Percentiles rank a stretch among this genome's conserved stretches.
Evolutionary conservation across 2,888 invertebrate species (phyloP).

Genomic region (Lamellibrachia columna): DNA sequence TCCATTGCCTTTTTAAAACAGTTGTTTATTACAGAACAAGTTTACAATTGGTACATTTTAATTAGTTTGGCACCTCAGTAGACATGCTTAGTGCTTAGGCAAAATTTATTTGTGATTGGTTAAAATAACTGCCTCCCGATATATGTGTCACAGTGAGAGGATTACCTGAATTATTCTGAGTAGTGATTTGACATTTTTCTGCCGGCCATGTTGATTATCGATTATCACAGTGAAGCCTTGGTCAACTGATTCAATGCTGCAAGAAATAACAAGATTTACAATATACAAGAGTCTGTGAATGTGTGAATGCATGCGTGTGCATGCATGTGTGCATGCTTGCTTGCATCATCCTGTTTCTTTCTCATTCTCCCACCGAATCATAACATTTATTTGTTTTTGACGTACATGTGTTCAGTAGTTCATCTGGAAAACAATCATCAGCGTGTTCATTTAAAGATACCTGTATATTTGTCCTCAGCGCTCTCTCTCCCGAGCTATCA

Average conservation of each 20-base stretch:
- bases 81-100: no score
- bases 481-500: conserved; percentile 48
- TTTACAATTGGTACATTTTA: no score
- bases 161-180: conserved; percentile 57
- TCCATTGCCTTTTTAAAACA: no score
- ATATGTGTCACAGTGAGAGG: background rate
- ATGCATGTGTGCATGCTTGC: background rate
- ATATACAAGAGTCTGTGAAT: background rate
- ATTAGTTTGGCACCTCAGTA: no score
- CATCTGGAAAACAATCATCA: background rate
- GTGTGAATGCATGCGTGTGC: background rate
- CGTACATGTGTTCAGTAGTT: background rate
- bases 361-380: background rate
- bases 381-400: background rate
- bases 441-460: background rate
- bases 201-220: conserved; percentile 87
- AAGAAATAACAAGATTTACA: conserved; percentile 45
- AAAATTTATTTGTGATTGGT: background rate
- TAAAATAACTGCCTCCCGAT: background rate
- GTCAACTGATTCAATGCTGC: conserved; percentile 83
- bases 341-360: background rate
- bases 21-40: no score
- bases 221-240: conserved; percentile 94
- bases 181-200: conserved; percentile 55
- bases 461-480: background rate